Conservation (phyloP, 2,113 vertebrate genomes). For the Ceuthmochares aereus region DNA sequence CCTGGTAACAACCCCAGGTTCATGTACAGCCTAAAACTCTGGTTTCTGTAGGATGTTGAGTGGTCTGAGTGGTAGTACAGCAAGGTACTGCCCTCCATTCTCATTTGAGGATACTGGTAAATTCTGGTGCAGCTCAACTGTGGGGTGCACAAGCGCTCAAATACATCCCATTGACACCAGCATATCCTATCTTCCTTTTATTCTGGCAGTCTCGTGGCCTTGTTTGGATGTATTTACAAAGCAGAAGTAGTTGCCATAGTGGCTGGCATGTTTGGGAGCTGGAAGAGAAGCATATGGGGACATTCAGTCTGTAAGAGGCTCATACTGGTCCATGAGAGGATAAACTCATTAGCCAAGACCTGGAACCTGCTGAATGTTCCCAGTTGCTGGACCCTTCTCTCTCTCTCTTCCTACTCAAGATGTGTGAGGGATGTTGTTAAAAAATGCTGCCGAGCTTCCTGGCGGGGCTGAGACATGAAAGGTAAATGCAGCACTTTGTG, state of each 20-base stretch:
- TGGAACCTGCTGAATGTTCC: background rate
- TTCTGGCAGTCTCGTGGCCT: background rate
- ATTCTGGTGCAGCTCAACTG: background rate
- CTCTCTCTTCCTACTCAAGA: background rate
- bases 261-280: background rate
- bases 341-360: background rate
- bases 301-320: background rate
- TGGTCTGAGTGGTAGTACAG: background rate
- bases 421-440: background rate
- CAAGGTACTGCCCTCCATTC: background rate
- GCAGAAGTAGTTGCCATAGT: background rate
- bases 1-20: background rate
- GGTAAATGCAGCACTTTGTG: background rate
- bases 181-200: background rate
- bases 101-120: background rate
- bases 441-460: background rate
- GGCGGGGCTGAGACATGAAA: background rate
- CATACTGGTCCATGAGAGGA: background rate
- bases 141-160: accelerated
- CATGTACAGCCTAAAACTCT: background rate
- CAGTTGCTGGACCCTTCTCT: background rate
- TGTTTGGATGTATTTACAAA: background rate
- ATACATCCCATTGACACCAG: background rate
- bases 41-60: background rate
- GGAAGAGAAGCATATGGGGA: background rate